Evolutionary conservation across 1,140 invertebrate genomes (phyloP).

Genomic region (Chrysoperla carnea): DNA sequence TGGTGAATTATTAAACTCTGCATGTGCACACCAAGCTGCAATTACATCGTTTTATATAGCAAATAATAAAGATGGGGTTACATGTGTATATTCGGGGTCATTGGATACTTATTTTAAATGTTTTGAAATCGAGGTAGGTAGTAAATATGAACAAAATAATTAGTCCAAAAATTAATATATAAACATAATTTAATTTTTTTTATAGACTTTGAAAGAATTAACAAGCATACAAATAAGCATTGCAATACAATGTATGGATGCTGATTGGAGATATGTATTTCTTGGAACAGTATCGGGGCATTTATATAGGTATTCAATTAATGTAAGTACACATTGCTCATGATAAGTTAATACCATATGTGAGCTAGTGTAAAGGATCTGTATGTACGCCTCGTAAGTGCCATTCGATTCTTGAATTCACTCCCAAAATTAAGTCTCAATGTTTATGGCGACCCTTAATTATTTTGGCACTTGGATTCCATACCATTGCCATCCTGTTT

Average conservation of each 20-base stretch:
- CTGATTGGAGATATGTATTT: slow-evolving; percentile 28
- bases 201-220: not conserved
- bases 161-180: too few relatives aligned
- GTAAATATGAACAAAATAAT: too few relatives aligned
- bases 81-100: not conserved
- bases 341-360: too few relatives aligned
- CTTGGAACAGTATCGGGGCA: slow-evolving; percentile 29
- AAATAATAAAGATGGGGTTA: not conserved
- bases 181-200: not conserved
- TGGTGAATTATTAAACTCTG: not conserved
- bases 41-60: not conserved
- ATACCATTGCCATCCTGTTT: too few relatives aligned
- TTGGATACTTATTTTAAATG: not conserved
- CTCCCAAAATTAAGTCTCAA: too few relatives aligned
- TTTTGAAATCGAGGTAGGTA: not conserved
- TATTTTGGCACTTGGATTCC: too few relatives aligned
- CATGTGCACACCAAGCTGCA: not conserved
- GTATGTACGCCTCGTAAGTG: too few relatives aligned
- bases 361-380: too few relatives aligned
- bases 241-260: slow-evolving; percentile 32
- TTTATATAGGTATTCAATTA: slow-evolving; percentile 26
- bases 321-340: too few relatives aligned
- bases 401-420: too few relatives aligned
- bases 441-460: too few relatives aligned
- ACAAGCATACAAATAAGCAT: slow-evolving; percentile 10